These are phyloP conservation scores for Dolichoris vasculosae DNA, from an alignment of 1,140 invertebrate genomes.

Conservation along the genomic window DNA sequence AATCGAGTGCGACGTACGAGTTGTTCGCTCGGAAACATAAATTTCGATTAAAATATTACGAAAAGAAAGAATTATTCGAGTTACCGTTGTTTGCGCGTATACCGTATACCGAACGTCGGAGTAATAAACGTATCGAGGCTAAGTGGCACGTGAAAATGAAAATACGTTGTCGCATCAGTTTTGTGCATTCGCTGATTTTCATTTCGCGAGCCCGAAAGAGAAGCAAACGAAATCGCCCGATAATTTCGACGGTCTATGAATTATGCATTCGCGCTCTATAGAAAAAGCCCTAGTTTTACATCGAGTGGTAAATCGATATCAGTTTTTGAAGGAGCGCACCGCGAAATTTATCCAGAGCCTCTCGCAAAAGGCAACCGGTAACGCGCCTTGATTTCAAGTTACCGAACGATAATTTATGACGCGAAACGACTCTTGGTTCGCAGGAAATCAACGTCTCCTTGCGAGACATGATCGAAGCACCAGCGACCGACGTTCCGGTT, in stretches of 20 bases:
- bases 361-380: neutral
- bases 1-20: neutral
- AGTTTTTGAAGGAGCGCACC: neutral
- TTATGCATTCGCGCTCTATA: neutral
- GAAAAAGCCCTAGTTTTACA: neutral
- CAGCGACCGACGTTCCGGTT: conserved; percentile 64
- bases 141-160: neutral
- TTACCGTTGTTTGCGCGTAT: neutral
- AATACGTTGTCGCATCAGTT: neutral
- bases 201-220: neutral
- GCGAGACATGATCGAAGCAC: conserved; percentile 69
- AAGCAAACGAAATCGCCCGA: too few species aligned
- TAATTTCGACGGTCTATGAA: neutral
- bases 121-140: neutral
- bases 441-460: conserved; percentile 70
- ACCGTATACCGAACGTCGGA: too few species aligned
- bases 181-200: neutral
- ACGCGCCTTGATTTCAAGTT: neutral
- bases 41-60: neutral
- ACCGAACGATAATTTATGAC: neutral
- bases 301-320: neutral
- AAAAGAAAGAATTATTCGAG: too few species aligned
- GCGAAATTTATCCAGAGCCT: neutral
- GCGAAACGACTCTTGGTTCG: neutral
- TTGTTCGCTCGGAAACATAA: neutral